Evolutionary conservation across 2,888 invertebrate species (phyloP), one percentile per base, ranked within the genome.

Genomic region (Holacanthella duospinosa): DNA sequence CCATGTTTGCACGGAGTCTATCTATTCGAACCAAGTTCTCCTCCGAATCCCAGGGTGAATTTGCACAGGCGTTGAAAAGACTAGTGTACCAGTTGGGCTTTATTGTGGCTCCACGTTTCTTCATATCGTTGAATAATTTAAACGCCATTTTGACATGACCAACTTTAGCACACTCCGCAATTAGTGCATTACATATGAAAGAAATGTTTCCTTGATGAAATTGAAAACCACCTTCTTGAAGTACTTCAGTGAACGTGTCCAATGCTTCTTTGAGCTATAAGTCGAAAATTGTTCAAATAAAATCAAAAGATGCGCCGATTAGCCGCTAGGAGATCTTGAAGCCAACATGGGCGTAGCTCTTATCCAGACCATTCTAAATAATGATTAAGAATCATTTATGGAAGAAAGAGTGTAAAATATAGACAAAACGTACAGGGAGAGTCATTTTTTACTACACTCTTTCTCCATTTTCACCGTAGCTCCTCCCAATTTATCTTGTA

Each of bases 131-230:
- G 74, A 83, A 93, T 1, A 95, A 79, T 71, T 83, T 82, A 75
- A 93, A 93, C 1, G 92, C 91, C 78, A 89, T 90, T 73, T 88
- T 85, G 1, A 90, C 84, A 74, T 90, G 89, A 0, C 95, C 95
- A 1, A 85, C 86, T 72, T 84, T 79, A 1, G 89, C 93, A 77
- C 89, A 89, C 9, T 85, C 89, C 64, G 86, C 85, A 65, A 96
- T 86, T n/a, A 95, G 77, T 62, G 90, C 79, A 75, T 87, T 88
- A 75, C 86, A 94, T 73, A 89, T 86, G 75, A 88, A 89, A 68
- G 81, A 82, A 65, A 72, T 44, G 2, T 60, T 60, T 4, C 43
- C 4, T 4, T 63, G n/a, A 21, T 67, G 61, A 55, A 63, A 71
- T 3, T 57, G 29, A 53, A 71, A 70, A 24, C 71, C 70, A 6